These are phyloP conservation scores for Hypomecis atomaria DNA, from an alignment of 2,888 invertebrate species.

Conservation along the genomic window DNA sequence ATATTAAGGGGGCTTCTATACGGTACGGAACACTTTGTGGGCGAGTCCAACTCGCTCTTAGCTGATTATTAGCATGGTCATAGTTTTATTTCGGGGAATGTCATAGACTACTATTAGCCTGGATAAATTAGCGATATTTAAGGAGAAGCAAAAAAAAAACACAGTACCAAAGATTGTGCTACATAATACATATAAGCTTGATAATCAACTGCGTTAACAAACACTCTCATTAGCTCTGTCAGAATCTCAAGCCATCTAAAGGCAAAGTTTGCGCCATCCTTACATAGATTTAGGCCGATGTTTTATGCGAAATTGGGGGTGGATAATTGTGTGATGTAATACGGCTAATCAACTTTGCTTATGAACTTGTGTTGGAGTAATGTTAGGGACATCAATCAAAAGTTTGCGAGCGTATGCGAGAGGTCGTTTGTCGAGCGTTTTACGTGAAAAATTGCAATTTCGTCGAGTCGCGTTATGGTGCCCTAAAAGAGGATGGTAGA, in stretches of 20 bases:
- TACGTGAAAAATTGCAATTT: conserved; percentile 36
- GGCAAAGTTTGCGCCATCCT: conserved; percentile 31
- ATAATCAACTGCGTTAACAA: too few species aligned
- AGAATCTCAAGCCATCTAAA: conserved; percentile 6
- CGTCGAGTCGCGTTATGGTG: conserved; percentile 20
- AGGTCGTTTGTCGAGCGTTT: conserved; percentile 30
- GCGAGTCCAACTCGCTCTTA: too few species aligned
- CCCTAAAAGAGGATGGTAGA: conserved; percentile 9
- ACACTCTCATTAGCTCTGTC: too few species aligned
- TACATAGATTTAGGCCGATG: conserved; percentile 22
- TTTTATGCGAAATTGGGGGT: conserved; percentile 21
- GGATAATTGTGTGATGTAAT: conserved; percentile 32
- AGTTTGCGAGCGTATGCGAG: conserved; percentile 29
- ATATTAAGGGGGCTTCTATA: too few species aligned
- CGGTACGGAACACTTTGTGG: too few species aligned
- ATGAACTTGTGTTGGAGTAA: conserved; percentile 25
- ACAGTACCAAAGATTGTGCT: too few species aligned
- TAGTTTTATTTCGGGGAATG: too few species aligned
- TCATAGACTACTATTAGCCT: too few species aligned
- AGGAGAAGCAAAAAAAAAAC: too few species aligned
- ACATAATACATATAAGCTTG: too few species aligned
- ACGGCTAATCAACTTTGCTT: conserved; percentile 29
- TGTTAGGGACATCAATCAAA: conserved; percentile 36
- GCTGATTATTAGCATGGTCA: too few species aligned
- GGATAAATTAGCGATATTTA: too few species aligned